Percentiles rank a stretch among this genome's conserved stretches.
phyloP scores from a whole-genome alignment of 2,797 vertebrate genomes.

The Centroberyx gerrardi region DNA sequence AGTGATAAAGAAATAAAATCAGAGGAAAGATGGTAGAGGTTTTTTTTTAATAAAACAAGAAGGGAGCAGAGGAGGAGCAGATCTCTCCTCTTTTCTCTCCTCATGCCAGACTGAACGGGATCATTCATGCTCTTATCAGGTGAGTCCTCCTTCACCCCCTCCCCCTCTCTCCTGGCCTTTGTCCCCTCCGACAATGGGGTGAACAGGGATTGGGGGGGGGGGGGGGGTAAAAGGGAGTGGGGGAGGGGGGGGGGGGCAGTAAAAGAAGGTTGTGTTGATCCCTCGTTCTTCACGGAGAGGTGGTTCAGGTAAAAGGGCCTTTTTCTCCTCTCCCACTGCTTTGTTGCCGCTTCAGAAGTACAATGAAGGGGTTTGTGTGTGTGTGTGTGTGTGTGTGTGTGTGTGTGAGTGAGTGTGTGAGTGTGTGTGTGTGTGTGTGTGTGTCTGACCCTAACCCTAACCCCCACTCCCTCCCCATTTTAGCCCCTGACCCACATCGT shows the following conservation, averaged over 20 bases:
- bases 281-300: constrained; percentile 84
- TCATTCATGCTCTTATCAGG: constrained; percentile 84
- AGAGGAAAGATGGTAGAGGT: too few relatives aligned
- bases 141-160: constrained; percentile 66
- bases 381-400: constrained; percentile 50
- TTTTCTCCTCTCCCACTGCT: constrained; percentile 64
- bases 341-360: constrained; percentile 66
- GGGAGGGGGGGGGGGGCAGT: constrained; percentile 45
- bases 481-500: not conserved
- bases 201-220: constrained; percentile 59
- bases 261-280: constrained; percentile 82
- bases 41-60: too few relatives aligned
- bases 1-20: too few relatives aligned
- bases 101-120: constrained; percentile 63
- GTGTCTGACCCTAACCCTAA: constrained; percentile 13
- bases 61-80: constrained; percentile 1
- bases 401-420: constrained; percentile 15
- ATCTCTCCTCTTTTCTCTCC: constrained; percentile 48
- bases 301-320: constrained; percentile 89
- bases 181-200: constrained; percentile 77
- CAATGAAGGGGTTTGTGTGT: constrained; percentile 72
- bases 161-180: constrained; percentile 74
- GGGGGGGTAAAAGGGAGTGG: constrained; percentile 27
- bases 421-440: constrained; percentile 37
- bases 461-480: constrained; percentile 28